These are phyloP conservation scores for Coregonus sp. DNA, from an alignment of 2,797 vertebrate genomes.

Conservation along the genomic window DNA sequence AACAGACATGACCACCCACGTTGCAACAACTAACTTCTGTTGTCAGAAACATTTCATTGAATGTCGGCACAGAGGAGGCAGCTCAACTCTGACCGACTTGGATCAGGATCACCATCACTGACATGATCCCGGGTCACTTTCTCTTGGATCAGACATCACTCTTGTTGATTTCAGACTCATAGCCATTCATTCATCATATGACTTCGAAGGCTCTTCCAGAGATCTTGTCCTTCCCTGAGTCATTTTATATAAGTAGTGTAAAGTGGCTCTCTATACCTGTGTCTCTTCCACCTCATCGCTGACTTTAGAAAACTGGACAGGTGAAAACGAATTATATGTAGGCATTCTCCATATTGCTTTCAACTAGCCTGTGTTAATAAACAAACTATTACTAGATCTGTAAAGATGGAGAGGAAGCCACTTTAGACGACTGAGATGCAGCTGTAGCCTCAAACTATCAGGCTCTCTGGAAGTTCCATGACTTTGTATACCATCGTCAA, in stretches of 20 bases:
- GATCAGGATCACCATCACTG: slow-evolving; percentile 38
- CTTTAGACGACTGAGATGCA: background rate
- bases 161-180: background rate
- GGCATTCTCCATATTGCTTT: background rate
- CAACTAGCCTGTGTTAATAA: background rate
- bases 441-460: background rate
- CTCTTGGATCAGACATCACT: background rate
- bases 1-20: background rate
- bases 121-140: background rate
- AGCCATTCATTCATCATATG: background rate
- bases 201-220: background rate
- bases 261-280: background rate
- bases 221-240: background rate
- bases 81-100: slow-evolving; percentile 65
- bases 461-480: background rate
- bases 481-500: background rate
- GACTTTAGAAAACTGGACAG: background rate
- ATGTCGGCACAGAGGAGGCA: slow-evolving; percentile 58
- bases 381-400: background rate
- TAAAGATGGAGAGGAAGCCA: background rate
- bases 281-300: background rate
- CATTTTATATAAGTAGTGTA: background rate
- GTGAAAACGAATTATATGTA: background rate
- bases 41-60: slow-evolving; percentile 44
- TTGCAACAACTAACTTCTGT: background rate